A percentile compares a stretch with the other conserved stretches of the same genome.
These are phyloP conservation scores for Hipparchia sbordonii DNA, from an alignment of 2,888 invertebrate species.

Conservation along the genomic window DNA sequence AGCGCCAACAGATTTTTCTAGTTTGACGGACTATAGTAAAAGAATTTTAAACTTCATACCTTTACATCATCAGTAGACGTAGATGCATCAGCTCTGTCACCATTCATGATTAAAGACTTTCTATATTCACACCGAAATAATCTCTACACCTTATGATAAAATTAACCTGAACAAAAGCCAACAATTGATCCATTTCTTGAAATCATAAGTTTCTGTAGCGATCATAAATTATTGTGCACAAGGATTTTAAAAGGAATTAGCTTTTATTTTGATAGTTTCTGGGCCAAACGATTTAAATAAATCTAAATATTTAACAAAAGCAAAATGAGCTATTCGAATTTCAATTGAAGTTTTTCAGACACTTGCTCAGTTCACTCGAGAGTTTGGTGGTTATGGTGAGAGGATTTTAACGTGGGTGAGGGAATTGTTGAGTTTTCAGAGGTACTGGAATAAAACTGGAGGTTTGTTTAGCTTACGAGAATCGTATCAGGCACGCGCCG, in stretches of 20 bases:
- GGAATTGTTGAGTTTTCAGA: constrained; percentile 14
- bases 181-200: neutral
- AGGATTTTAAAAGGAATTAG: neutral
- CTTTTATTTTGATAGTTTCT: no score
- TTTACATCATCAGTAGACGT: constrained; percentile 76
- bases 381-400: neutral
- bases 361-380: neutral
- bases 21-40: no score
- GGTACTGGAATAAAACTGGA: constrained; percentile 13
- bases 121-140: neutral
- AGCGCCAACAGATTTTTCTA: no score
- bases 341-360: neutral
- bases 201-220: neutral
- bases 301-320: no score
- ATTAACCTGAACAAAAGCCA: neutral
- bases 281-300: no score
- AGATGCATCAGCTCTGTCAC: constrained; percentile 69
- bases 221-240: neutral
- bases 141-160: neutral
- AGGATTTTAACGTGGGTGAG: neutral
- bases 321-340: no score
- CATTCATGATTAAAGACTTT: constrained; percentile 51
- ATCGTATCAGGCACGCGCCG: constrained; percentile 47
- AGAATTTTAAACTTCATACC: constrained; percentile 46
- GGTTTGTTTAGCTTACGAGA: constrained; percentile 39